A percentile compares a stretch with the other conserved stretches of the same genome.
phyloP scores from a whole-genome alignment of 2,113 vertebrate species.

The Recurvirostra avosetta region DNA sequence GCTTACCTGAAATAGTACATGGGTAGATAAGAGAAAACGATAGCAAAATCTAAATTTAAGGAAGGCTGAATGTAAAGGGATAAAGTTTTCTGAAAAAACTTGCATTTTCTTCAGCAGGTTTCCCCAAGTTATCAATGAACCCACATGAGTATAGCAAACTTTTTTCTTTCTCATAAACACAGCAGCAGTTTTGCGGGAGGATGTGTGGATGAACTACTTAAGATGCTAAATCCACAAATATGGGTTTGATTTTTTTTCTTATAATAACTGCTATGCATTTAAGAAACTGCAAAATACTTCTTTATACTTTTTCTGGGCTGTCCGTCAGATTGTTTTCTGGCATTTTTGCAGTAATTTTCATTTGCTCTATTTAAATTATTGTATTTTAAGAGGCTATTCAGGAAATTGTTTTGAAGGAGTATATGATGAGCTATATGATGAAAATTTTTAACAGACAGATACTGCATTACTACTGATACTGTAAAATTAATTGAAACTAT shows the following conservation, averaged over 20 bases:
- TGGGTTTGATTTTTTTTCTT: neutral
- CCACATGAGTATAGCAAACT: rapidly evolving
- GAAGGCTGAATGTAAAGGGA: neutral
- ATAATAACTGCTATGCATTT: neutral
- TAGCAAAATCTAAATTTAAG: neutral
- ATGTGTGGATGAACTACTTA: neutral
- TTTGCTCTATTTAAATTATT: neutral
- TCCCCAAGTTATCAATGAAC: neutral
- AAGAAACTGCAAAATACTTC: neutral
- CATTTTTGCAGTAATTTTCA: neutral
- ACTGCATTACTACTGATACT: neutral
- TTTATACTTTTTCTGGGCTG: neutral
- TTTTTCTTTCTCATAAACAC: neutral
- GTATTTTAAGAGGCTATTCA: neutral
- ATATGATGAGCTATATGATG: neutral
- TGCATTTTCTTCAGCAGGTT: neutral
- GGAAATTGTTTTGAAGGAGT: neutral
- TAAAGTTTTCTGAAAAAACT: neutral
- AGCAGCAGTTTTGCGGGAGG: neutral
- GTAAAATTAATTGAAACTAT: neutral
- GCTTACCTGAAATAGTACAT: neutral
- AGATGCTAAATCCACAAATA: neutral
- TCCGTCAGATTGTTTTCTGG: neutral
- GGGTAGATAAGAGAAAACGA: neutral
- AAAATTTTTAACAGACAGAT: neutral